phyloP scores from a whole-genome alignment of 2,113 vertebrate species.

The Synchiropus splendidus region DNA sequence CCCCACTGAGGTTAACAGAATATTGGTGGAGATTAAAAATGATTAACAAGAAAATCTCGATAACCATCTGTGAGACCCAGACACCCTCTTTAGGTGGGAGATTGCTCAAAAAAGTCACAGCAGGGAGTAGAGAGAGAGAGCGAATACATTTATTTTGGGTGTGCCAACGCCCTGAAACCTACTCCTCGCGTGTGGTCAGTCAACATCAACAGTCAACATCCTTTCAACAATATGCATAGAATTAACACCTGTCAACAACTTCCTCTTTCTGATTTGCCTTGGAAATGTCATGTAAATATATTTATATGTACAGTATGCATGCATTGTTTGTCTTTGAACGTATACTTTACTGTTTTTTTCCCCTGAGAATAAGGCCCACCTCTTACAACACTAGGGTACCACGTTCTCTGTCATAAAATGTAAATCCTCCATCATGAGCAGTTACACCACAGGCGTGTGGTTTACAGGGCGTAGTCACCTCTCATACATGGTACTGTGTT shows the following conservation, averaged over 20 bases:
- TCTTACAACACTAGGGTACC: too few species aligned
- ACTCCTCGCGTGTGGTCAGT: constrained; percentile 10
- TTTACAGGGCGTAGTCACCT: constrained; percentile 60
- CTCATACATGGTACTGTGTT: constrained; percentile 38
- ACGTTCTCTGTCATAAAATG: constrained; percentile 6
- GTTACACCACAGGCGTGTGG: constrained; percentile 34
- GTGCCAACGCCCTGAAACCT: constrained; percentile 27
- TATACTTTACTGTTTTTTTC: not conserved
- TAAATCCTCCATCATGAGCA: not conserved
- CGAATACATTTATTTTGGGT: constrained; percentile 33
- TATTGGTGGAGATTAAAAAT: too few species aligned
- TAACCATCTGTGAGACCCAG: too few species aligned
- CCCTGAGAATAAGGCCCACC: not conserved
- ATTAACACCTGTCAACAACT: constrained; percentile 41
- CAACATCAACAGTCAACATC: constrained; percentile 31
- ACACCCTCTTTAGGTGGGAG: too few species aligned
- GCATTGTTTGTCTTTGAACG: constrained; percentile 3
- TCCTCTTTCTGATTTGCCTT: constrained; percentile 30
- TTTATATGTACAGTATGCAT: constrained; percentile 3
- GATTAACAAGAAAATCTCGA: too few species aligned
- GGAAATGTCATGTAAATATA: constrained; percentile 1
- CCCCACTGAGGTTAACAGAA: too few species aligned
- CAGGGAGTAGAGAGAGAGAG: constrained; percentile 1
- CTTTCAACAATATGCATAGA: constrained; percentile 40
- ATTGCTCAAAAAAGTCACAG: not conserved